Base-by-base conservation (phyloP, 2,888 invertebrate genomes). In the Drosophila subquinaria region DNA sequence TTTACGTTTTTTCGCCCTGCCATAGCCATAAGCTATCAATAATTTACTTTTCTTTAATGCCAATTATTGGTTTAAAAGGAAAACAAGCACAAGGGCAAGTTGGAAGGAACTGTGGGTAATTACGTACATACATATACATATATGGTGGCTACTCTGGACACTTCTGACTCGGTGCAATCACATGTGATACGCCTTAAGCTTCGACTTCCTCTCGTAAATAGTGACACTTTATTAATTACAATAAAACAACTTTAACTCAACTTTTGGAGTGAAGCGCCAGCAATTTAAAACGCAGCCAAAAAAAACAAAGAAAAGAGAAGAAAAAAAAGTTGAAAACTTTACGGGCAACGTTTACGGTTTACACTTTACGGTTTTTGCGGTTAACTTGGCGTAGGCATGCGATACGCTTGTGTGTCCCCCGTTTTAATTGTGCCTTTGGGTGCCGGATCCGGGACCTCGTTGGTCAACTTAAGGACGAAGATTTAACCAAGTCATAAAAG, bases 41-140 rank as follows among this genome's bases (percentile, higher is more conserved):
- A 88, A 88, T 88, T 88, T 89, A 88, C 83, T 82, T 76, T 66
- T 53, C 76, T 77, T 73, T 82, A 88, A 86, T 75, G 66, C 86
- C 87, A 88, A 86, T 88, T 82, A 82, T 66, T 42, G 60, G 48
- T 30, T 45, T 20, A 36, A 20, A 40, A 30, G 51, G 4, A 5
- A 27, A 4, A 17, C 30, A 30, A 13, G n/a, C 27, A 27, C 4
- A 15, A 53, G 15, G 30, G 27, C 2, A 3, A 13, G 17, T 3
- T 2, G 33, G 9, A 36, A 8, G 10, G 43, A 48, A 20, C 33
- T 50, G 17, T 17, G 35, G 33, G 45, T 36, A 45, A 57, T 45
- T 57, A 57, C 35, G 30, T 9, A 45, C 13, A 35, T 9, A 30
- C 47, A 13, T 23, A 45, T 17, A 42, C 13, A 27, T 38, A 6